These are phyloP conservation scores for Champsocephalus esox DNA, from an alignment of 2,797 vertebrate species.

Conservation along the genomic window DNA sequence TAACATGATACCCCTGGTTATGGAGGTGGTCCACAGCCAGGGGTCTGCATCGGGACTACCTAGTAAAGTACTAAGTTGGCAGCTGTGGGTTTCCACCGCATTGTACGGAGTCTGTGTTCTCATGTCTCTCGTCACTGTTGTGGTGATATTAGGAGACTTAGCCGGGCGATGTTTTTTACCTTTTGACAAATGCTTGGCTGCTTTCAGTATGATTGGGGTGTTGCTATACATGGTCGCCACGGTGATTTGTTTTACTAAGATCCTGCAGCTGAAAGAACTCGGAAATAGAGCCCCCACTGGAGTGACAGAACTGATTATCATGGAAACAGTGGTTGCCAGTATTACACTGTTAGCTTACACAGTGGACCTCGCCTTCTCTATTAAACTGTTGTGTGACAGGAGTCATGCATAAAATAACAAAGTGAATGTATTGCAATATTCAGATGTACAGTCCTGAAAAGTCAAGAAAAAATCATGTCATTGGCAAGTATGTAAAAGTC, in stretches of 20 bases:
- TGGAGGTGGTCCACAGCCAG: not conserved
- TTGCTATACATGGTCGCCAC: conserved; percentile 77
- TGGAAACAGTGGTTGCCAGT: conserved; percentile 70
- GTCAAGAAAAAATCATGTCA: not conserved
- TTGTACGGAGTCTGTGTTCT: conserved; percentile 71
- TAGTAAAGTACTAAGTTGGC: conserved; percentile 27
- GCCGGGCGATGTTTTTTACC: conserved; percentile 78
- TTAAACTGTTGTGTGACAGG: conserved; percentile 80
- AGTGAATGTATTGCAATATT: conserved; percentile 10
- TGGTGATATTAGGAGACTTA: conserved; percentile 81
- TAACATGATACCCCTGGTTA: conserved; percentile 70
- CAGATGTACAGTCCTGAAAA: not conserved
- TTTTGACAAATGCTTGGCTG: conserved; percentile 77
- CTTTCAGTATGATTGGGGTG: conserved; percentile 76
- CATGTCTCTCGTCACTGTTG: conserved; percentile 71
- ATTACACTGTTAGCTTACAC: conserved; percentile 82
- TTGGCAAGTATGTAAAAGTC: conserved; percentile 8
- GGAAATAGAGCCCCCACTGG: accelerated
- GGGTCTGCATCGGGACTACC: accelerated
- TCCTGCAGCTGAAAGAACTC: conserved; percentile 29
- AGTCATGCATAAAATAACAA: conserved; percentile 43
- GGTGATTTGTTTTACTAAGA: conserved; percentile 73
- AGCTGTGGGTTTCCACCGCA: conserved; percentile 41
- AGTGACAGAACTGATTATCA: conserved; percentile 45
- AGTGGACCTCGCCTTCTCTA: conserved; percentile 81